Evolutionary conservation across 1,140 invertebrate genomes (phyloP), one percentile per base, ranked within the genome.

Genomic region (Ganaspis sp.): DNA sequence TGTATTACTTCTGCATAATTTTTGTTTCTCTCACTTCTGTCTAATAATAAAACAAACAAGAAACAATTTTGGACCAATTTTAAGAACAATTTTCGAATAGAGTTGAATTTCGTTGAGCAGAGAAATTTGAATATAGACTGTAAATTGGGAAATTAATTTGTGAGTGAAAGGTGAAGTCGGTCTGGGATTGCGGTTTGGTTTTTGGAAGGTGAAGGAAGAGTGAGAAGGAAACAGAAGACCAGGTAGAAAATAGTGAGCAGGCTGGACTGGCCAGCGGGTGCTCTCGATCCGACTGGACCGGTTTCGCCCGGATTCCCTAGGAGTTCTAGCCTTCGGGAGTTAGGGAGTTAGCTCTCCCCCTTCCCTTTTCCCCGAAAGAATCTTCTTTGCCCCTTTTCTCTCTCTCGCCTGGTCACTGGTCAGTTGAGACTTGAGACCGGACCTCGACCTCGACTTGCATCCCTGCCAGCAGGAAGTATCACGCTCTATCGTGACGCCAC

Each of bases 281-380:
- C 87, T 87, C 85, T 85, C 81, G 83, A 88, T 88, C 86, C 73
- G 81, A 87, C 87, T 86, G 76, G 87, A 89, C 88, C 88, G 87
- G 87, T 89, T 89, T 87, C 85, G 82, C 78, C 72, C 74, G 80
- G 78, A 88, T 87, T 88, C 87, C 83, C 88, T 88, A 88, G 87
- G 85, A 86, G 85, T 87, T 85, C 84, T 87, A 87, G 87, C 83
- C 85, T 87, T 87, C 82, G 81, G 82, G 81, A 88, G 75, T 86
- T 73, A 40, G 80, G 69, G 69, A 74, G 70, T 76, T 21, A 76
- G 71, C 49, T 76, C 49, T 64, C 19, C 70, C 53, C 38, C 21
- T 70, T 5, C 45, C 45, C 45, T 9, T 40, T 40, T 9, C 38
- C 38, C 38, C 38, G 17, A 49, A 15, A 49, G 45, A 49, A 2